Percentiles rank a stretch among this genome's conserved stretches.
Evolutionary conservation across 2,888 invertebrate genomes (phyloP).

Genomic region (Dolomedes plantarius): DNA sequence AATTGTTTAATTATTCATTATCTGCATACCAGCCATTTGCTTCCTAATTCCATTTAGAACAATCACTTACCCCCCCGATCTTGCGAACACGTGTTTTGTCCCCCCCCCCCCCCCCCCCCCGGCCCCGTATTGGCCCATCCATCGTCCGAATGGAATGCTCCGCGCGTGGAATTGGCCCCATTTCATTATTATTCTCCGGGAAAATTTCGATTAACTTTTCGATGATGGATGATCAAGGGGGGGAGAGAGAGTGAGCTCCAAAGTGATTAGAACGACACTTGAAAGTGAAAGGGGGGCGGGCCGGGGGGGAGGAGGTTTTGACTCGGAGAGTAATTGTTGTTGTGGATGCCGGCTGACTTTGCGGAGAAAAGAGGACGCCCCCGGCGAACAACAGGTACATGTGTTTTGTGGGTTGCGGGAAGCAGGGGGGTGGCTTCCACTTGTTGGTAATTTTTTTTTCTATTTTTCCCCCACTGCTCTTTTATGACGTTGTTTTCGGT

Average conservation of each 20-base stretch:
- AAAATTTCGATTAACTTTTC: slow-evolving; percentile 7
- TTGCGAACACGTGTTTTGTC: not conserved
- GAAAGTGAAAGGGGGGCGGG: not conserved
- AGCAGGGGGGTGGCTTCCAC: too few relatives aligned
- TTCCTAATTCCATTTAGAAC: not conserved
- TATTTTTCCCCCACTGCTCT: too few relatives aligned
- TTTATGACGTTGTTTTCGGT: too few relatives aligned
- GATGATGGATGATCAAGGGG: not conserved
- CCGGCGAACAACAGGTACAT: not conserved
- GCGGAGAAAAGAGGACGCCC: not conserved
- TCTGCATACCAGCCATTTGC: not conserved
- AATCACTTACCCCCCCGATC: not conserved
- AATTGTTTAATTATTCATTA: not conserved
- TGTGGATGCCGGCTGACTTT: not conserved
- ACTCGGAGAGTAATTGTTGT: not conserved
- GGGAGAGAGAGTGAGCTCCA: not conserved
- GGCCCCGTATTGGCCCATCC: not conserved
- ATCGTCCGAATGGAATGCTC: not conserved
- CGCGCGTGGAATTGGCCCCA: not conserved
- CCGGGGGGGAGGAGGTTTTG: not conserved
- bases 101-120: not conserved
- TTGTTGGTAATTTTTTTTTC: too few relatives aligned
- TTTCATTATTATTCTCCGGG: not conserved
- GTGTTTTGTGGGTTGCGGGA: too few relatives aligned
- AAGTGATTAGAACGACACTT: not conserved